phyloP scores from a whole-genome alignment of 2,113 vertebrate species.

The Trichechus manatus region DNA sequence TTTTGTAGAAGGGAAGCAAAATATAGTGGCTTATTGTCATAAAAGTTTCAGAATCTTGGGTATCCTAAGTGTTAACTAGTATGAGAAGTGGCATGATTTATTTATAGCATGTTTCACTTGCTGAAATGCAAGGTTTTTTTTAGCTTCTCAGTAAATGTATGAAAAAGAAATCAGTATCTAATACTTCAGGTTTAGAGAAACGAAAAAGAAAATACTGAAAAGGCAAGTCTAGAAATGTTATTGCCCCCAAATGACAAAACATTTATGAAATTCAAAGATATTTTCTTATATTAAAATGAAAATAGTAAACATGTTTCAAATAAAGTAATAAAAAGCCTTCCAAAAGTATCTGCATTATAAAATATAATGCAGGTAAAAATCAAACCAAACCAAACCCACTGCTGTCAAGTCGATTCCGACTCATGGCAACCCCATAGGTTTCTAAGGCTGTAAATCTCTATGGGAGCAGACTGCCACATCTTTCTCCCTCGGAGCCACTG shows the following conservation, averaged over 20 bases:
- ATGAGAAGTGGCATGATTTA: conserved; percentile 61
- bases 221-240: conserved; percentile 60
- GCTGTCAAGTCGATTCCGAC: no score
- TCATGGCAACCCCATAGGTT: no score
- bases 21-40: conserved; percentile 27
- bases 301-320: conserved; percentile 54
- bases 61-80: conserved; percentile 57
- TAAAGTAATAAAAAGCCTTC: conserved; percentile 6
- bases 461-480: no score
- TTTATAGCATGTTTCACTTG: conserved; percentile 64
- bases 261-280: conserved; percentile 52
- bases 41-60: conserved; percentile 54
- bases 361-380: background rate
- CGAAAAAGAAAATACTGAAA: conserved; percentile 60
- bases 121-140: conserved; percentile 56
- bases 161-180: conserved; percentile 55
- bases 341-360: conserved; percentile 27
- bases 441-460: no score
- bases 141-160: conserved; percentile 45
- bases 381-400: no score
- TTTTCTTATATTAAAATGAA: conserved; percentile 60
- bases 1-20: conserved; percentile 50
- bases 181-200: conserved; percentile 61
- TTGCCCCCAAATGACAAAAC: conserved; percentile 11
- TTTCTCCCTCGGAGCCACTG: no score